These are phyloP conservation scores for Rhinogobius similis DNA, from an alignment of 2,113 vertebrate species.

Conservation along the genomic window DNA sequence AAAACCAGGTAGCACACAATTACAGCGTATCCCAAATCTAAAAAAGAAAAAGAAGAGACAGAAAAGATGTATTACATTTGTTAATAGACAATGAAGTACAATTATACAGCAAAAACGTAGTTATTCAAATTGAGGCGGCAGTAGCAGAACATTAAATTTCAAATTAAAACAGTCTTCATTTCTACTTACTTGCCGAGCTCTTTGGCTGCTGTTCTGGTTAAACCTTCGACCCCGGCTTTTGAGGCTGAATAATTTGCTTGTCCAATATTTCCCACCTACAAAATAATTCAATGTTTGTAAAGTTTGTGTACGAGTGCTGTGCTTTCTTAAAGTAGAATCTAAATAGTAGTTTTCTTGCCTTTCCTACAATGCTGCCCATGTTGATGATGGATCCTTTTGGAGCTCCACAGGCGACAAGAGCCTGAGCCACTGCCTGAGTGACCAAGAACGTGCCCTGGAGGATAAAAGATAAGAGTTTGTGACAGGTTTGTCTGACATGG, in stretches of 20 bases:
- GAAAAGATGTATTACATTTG: no score
- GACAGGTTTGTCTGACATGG: not conserved
- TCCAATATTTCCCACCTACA: conserved; percentile 87
- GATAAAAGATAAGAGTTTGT: not conserved
- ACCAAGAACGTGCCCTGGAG: conserved; percentile 84
- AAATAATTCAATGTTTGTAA: not conserved
- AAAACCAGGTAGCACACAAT: conserved; percentile 85
- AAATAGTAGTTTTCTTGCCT: conserved; percentile 68
- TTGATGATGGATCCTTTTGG: conserved; percentile 85
- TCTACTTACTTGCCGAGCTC: conserved; percentile 81
- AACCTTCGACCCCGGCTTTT: conserved; percentile 86
- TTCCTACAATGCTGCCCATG: conserved; percentile 86
- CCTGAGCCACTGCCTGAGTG: conserved; percentile 83
- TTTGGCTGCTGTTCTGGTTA: conserved; percentile 82
- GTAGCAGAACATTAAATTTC: no score
- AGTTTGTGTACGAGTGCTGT: not conserved
- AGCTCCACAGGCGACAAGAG: conserved; percentile 79
- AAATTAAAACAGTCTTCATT: not conserved
- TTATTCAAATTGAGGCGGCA: no score
- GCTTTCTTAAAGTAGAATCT: not conserved
- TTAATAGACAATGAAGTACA: not conserved
- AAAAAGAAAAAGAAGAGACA: not conserved
- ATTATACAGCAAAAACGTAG: no score
- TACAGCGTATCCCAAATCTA: conserved; percentile 86
- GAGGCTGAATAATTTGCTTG: conserved; percentile 85